Conservation (phyloP, 2,888 invertebrate genomes). For the Drosophila paranaensis region DNA sequence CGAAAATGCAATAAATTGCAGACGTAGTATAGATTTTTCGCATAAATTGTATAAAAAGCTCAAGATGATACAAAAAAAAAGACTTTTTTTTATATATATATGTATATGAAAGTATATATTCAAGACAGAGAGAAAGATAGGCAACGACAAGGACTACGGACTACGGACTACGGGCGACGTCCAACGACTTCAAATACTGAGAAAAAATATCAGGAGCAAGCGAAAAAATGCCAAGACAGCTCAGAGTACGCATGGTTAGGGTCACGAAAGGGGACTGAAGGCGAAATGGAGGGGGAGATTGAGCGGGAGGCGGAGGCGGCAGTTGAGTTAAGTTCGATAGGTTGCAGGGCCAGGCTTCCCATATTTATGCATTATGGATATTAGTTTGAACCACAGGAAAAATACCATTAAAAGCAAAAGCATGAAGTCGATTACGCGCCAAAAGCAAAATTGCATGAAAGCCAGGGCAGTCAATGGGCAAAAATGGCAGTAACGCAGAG, state of each 20-base stretch:
- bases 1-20: constrained; percentile 79
- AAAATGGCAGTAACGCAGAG: constrained; percentile 35
- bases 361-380: constrained; percentile 82
- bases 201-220: constrained; percentile 57
- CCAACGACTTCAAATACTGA: constrained; percentile 53
- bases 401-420: constrained; percentile 82
- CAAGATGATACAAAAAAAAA: constrained; percentile 52
- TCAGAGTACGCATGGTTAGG: constrained; percentile 45
- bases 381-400: constrained; percentile 81
- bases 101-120: constrained; percentile 34
- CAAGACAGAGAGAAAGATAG: constrained; percentile 21
- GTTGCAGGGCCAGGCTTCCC: constrained; percentile 64
- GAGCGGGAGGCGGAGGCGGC: not conserved
- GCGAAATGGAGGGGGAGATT: not conserved
- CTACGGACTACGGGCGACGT: constrained; percentile 43
- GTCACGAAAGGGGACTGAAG: constrained; percentile 12
- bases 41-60: constrained; percentile 72
- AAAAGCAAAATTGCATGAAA: constrained; percentile 73
- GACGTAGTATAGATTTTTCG: constrained; percentile 79
- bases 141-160: constrained; percentile 39
- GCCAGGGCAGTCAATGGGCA: constrained; percentile 58
- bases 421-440: constrained; percentile 81
- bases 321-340: constrained; percentile 42
- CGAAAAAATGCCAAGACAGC: constrained; percentile 76
- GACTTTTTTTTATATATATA: constrained; percentile 30